phyloP scores from a whole-genome alignment of 2,797 vertebrate species.

The Tangara arthus region DNA sequence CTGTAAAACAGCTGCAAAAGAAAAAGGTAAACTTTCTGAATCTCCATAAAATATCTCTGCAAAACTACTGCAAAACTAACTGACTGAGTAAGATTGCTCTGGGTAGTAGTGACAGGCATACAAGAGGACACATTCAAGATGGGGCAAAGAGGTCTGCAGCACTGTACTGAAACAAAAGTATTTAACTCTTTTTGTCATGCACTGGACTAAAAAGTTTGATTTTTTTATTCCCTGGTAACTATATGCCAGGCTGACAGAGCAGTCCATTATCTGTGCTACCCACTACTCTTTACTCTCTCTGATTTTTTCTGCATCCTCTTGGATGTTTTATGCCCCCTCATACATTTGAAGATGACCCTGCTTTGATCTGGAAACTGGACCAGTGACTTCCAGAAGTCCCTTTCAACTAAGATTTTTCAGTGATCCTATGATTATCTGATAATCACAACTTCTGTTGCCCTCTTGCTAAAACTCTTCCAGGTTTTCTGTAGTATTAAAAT shows the following conservation, averaged over 20 bases:
- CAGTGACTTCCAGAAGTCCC: neutral
- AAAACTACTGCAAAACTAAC: neutral
- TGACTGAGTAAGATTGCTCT: neutral
- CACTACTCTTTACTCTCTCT: neutral
- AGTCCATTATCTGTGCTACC: neutral
- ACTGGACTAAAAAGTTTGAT: neutral
- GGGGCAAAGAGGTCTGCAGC: neutral
- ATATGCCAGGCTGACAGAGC: neutral
- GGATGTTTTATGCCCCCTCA: neutral
- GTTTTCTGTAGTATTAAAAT: neutral
- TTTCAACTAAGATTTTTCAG: neutral
- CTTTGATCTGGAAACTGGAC: neutral
- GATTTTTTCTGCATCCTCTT: neutral
- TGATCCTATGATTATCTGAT: neutral
- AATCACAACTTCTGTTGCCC: neutral
- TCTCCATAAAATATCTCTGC: neutral
- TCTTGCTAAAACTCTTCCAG: neutral
- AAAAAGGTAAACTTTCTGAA: neutral
- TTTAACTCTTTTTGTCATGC: neutral
- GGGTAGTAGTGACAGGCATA: neutral
- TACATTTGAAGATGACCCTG: neutral
- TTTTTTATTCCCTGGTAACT: neutral
- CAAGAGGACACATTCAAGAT: neutral
- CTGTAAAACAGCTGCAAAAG: neutral
- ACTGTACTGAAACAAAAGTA: neutral